These are phyloP conservation scores for Sabatieria punctata DNA, from an alignment of 2,888 invertebrate genomes.

Conservation along the genomic window DNA sequence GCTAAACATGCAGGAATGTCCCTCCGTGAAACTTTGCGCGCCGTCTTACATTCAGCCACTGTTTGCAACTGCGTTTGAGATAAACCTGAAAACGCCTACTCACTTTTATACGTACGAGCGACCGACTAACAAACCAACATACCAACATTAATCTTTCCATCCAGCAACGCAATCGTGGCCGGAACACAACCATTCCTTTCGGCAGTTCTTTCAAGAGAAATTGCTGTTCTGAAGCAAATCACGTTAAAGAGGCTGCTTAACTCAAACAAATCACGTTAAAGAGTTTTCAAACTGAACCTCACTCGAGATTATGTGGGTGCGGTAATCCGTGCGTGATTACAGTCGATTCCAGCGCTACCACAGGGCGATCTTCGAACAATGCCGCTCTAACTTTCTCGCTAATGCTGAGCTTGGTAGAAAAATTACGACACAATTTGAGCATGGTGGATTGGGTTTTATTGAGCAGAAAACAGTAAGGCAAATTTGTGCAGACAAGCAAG, in stretches of 20 bases:
- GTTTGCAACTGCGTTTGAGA: slow-evolving; percentile 45
- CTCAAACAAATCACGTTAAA: not conserved
- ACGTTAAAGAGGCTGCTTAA: too few relatives aligned
- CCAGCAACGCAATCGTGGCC: slow-evolving; percentile 73
- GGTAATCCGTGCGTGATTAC: slow-evolving; percentile 98
- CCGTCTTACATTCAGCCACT: slow-evolving; percentile 45
- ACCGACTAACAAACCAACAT: slow-evolving; percentile 6
- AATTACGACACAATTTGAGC: too few relatives aligned
- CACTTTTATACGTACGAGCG: not conserved
- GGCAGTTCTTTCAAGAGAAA: not conserved
- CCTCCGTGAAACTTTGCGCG: slow-evolving; percentile 63
- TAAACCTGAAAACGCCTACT: slow-evolving; percentile 35
- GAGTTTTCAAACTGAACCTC: slow-evolving; percentile 9
- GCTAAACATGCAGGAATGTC: slow-evolving; percentile 22
- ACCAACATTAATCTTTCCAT: slow-evolving; percentile 66
- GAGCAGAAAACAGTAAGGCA: too few relatives aligned
- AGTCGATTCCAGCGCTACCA: slow-evolving; percentile 89
- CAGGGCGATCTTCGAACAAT: slow-evolving; percentile 46
- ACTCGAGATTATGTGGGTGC: slow-evolving; percentile 65
- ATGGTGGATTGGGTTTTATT: too few relatives aligned
- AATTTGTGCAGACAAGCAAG: too few relatives aligned
- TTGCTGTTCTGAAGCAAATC: not conserved
- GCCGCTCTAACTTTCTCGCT: slow-evolving; percentile 45
- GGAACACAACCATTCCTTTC: slow-evolving; percentile 59
- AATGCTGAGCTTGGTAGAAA: too few relatives aligned